Evolutionary conservation across 2,797 vertebrate species (phyloP).

Genomic region (Bufotes viridis): DNA sequence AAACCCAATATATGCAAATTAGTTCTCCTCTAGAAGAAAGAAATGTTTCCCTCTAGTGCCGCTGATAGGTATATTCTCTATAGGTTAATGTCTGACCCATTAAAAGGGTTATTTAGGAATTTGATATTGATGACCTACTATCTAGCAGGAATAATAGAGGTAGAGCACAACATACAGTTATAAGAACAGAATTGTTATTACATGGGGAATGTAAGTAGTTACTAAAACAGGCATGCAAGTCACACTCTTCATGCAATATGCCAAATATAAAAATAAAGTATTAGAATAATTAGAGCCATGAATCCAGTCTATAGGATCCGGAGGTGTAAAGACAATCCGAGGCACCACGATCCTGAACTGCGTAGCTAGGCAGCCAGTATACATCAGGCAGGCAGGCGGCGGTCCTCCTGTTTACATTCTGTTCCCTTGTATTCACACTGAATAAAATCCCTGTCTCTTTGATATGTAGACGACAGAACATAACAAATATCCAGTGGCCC

Average conservation of each 20-base stretch:
- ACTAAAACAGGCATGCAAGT: not conserved
- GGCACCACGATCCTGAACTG: not conserved
- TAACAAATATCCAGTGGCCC: conserved; percentile 4
- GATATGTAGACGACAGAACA: conserved; percentile 1
- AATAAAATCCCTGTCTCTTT: conserved; percentile 18
- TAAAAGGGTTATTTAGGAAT: too few relatives aligned
- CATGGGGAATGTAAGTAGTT: too few relatives aligned
- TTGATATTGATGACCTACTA: too few relatives aligned
- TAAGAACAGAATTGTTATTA: too few relatives aligned
- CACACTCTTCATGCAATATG: not conserved
- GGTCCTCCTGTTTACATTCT: conserved; percentile 2
- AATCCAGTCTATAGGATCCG: not conserved
- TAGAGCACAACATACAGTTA: too few relatives aligned
- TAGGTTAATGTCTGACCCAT: too few relatives aligned
- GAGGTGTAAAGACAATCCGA: not conserved
- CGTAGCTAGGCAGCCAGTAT: not conserved
- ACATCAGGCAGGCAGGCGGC: not conserved
- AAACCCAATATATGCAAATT: too few relatives aligned
- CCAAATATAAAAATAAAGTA: not conserved
- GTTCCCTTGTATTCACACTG: conserved; percentile 13
- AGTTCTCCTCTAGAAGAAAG: too few relatives aligned
- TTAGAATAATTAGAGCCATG: not conserved
- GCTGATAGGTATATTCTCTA: too few relatives aligned
- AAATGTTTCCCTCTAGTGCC: too few relatives aligned
- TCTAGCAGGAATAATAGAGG: too few relatives aligned